phyloP scores from a whole-genome alignment of 2,888 invertebrate genomes.

The Daptonema setosum region DNA sequence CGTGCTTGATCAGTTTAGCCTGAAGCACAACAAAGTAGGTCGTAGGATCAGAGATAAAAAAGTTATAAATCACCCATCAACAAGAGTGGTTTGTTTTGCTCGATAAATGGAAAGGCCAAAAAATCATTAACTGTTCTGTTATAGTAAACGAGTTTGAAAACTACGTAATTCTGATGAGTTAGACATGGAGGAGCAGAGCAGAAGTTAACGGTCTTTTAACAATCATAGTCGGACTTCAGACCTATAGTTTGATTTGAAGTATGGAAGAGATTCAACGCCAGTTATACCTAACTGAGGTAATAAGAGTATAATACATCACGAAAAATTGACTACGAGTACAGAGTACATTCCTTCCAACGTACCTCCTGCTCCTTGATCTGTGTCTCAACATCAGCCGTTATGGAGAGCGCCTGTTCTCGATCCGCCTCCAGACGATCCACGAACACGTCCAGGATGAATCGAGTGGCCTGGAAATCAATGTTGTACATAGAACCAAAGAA shows the following conservation, averaged over 20 bases:
- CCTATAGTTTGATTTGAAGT: no score
- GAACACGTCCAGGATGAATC: background rate
- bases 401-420: background rate
- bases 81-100: background rate
- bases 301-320: no score
- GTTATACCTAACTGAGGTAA: no score
- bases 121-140: background rate
- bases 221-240: no score
- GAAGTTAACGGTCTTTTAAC: no score
- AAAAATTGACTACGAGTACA: background rate
- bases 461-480: no score
- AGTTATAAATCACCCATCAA: background rate
- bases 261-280: no score
- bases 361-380: background rate
- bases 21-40: background rate
- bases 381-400: background rate
- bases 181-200: no score
- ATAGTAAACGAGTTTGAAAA: no score
- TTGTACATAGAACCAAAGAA: no score
- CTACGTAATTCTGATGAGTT: no score
- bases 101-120: background rate
- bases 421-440: background rate
- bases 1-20: background rate
- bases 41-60: background rate
- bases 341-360: background rate